Conservation (phyloP, 2,888 invertebrate species). For the Tortricodes alternella region DNA sequence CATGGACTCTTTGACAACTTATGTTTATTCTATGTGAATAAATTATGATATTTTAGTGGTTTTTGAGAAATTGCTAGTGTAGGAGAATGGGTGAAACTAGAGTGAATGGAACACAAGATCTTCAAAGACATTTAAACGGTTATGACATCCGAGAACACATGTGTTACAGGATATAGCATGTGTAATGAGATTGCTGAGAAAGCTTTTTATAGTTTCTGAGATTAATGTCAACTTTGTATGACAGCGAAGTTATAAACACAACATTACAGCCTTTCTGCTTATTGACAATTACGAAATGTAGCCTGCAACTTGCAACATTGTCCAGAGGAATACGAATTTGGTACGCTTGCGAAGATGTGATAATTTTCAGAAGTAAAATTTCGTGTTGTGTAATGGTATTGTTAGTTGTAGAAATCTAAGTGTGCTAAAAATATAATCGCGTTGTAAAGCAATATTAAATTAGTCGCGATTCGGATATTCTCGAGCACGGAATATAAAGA, state of each 20-base stretch:
- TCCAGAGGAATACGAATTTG: background rate
- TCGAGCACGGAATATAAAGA: background rate
- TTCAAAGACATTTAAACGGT: slow-evolving; percentile 21
- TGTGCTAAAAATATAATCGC: too few relatives aligned
- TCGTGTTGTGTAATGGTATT: too few relatives aligned
- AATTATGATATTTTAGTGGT: slow-evolving; percentile 12
- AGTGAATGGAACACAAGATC: slow-evolving; percentile 4
- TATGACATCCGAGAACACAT: slow-evolving; percentile 27
- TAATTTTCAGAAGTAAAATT: too few relatives aligned
- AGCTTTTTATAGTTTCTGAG: slow-evolving; percentile 14
- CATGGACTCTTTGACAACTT: background rate
- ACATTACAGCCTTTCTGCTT: slow-evolving; percentile 13
- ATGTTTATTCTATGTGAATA: slow-evolving; percentile 11
- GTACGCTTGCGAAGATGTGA: too few relatives aligned
- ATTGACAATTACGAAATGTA: background rate
- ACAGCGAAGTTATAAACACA: background rate
- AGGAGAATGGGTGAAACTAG: slow-evolving; percentile 6
- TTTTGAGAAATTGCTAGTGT: background rate
- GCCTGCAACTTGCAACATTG: background rate
- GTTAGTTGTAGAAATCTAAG: slow-evolving; percentile 1
- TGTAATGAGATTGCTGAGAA: slow-evolving; percentile 11
- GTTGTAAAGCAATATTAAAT: too few relatives aligned
- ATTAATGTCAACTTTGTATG: slow-evolving; percentile 10
- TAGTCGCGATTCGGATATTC: too few relatives aligned
- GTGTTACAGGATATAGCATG: slow-evolving; percentile 21